phyloP scores from a whole-genome alignment of 2,113 vertebrate species.

The Petrocephalus microphthalmus region DNA sequence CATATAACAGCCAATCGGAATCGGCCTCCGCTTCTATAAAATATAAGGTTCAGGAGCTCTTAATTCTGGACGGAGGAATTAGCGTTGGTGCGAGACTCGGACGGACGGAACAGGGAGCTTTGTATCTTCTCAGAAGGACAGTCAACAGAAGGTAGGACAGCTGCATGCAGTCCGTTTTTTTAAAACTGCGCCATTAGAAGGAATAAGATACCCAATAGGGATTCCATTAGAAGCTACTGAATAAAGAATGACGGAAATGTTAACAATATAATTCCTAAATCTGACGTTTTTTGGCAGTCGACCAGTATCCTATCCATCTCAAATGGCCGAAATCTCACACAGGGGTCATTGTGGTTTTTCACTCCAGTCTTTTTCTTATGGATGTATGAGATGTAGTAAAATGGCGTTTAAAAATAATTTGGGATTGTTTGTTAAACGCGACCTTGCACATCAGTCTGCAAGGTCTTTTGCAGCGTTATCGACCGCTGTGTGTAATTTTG shows the following conservation, averaged over 20 bases:
- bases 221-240: neutral
- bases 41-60: slow-evolving; percentile 16
- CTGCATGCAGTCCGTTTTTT: neutral
- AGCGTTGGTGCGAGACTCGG: slow-evolving; percentile 28
- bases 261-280: neutral
- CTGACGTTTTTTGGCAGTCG: neutral
- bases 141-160: slow-evolving; percentile 52
- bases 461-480: neutral
- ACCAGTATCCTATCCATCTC: neutral
- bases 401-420: neutral
- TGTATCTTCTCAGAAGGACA: slow-evolving; percentile 44
- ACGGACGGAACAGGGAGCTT: slow-evolving; percentile 55
- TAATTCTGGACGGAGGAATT: slow-evolving; percentile 37
- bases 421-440: neutral
- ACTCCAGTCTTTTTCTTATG: neutral
- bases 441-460: neutral
- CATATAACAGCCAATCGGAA: slow-evolving; percentile 76
- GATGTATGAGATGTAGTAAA: neutral
- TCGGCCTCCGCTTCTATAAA: slow-evolving; percentile 65
- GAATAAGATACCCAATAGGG: neutral
- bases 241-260: neutral
- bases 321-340: neutral
- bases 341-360: neutral
- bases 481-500: neutral
- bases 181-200: neutral